These are phyloP conservation scores for Brenthis hecate DNA, from an alignment of 2,888 invertebrate species.

Conservation along the genomic window DNA sequence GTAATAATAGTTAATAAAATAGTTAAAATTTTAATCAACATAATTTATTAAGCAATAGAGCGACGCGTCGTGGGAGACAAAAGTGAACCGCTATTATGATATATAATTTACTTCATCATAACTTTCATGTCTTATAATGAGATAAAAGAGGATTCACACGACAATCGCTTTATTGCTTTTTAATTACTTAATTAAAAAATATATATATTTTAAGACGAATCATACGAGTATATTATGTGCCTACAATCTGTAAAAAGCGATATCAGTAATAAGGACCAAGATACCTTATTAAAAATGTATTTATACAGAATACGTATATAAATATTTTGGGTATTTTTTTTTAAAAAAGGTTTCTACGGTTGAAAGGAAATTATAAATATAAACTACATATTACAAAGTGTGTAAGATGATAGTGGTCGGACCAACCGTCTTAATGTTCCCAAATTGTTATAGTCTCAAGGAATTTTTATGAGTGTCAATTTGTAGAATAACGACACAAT, in stretches of 20 bases:
- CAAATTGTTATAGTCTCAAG: slow-evolving; percentile 31
- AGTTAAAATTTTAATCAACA: slow-evolving; percentile 49
- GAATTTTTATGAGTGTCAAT: slow-evolving; percentile 37
- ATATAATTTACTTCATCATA: slow-evolving; percentile 56
- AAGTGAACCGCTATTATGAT: slow-evolving; percentile 64
- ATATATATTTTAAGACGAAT: no score
- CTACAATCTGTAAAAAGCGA: no score
- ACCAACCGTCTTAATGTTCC: slow-evolving; percentile 25
- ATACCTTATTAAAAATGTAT: no score
- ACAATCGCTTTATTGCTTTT: slow-evolving; percentile 25
- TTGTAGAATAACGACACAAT: slow-evolving; percentile 20
- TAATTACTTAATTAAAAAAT: slow-evolving; percentile 2
- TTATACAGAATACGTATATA: no score
- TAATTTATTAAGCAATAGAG: slow-evolving; percentile 65
- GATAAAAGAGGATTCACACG: slow-evolving; percentile 50
- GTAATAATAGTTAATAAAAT: slow-evolving; percentile 43
- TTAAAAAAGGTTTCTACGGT: no score
- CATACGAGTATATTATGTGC: no score
- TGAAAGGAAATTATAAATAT: no score
- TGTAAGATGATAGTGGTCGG: slow-evolving; percentile 11
- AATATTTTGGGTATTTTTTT: no score
- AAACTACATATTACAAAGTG: not conserved
- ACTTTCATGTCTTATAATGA: slow-evolving; percentile 64
- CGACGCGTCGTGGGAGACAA: slow-evolving; percentile 73
- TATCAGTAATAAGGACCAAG: no score